Percentiles rank a stretch among this genome's conserved stretches.
These are phyloP conservation scores for Clarias pachynema DNA, from an alignment of 2,797 vertebrate species.

Conservation along the genomic window DNA sequence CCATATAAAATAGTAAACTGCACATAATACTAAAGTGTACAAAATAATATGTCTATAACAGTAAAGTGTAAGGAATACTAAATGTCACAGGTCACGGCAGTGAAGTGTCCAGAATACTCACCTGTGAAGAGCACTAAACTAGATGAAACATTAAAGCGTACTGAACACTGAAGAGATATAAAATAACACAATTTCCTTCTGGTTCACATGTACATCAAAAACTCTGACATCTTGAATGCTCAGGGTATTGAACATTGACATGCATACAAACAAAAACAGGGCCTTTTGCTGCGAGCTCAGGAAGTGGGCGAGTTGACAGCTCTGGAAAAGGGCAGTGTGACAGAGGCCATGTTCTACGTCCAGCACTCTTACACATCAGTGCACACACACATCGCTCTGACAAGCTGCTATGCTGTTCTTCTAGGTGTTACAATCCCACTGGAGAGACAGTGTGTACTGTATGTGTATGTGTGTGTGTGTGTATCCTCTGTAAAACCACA, in stretches of 20 bases:
- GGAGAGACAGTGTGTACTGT: not conserved
- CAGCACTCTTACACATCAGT: slow-evolving; percentile 56
- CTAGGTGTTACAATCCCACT: slow-evolving; percentile 52
- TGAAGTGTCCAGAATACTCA: not conserved
- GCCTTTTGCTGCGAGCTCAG: slow-evolving; percentile 26
- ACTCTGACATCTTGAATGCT: slow-evolving; percentile 1
- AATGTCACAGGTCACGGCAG: too few relatives aligned
- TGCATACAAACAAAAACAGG: slow-evolving; percentile 38
- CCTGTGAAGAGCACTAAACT: not conserved
- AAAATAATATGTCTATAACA: not conserved
- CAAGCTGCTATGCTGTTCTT: slow-evolving; percentile 53
- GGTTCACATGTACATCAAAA: not conserved
- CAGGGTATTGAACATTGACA: not conserved
- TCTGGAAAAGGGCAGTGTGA: slow-evolving; percentile 70
- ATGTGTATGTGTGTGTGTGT: not conserved
- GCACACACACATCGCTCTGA: slow-evolving; percentile 61
- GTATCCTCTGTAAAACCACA: not conserved
- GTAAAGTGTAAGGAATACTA: not conserved
- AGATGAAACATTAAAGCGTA: not conserved
- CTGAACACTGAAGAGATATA: not conserved
- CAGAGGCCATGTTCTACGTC: slow-evolving; percentile 66
- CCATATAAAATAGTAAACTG: too few relatives aligned
- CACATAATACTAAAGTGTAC: not conserved
- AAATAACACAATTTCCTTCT: not conserved
- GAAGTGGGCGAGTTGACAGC: slow-evolving; percentile 51